phyloP scores from a whole-genome alignment of 2,888 invertebrate species.

The Aradus depressus region DNA sequence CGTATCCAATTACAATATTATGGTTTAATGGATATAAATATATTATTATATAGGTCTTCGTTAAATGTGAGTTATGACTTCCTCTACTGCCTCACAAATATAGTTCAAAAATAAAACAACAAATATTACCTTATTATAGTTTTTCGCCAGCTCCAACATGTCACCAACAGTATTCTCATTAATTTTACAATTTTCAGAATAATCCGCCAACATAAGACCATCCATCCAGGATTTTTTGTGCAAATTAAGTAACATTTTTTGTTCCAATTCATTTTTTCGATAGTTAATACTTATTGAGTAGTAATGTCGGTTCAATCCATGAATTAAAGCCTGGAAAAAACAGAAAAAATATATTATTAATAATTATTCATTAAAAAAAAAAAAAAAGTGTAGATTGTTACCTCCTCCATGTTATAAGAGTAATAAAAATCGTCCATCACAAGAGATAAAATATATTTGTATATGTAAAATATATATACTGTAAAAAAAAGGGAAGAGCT shows the following conservation, averaged over 20 bases:
- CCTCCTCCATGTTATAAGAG: no score
- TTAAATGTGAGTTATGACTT: no score
- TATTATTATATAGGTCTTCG: no score
- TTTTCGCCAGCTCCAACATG: conserved; percentile 94
- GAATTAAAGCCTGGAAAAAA: conserved; percentile 76
- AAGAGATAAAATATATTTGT: no score
- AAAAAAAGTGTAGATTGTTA: no score
- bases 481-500: no score
- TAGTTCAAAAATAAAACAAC: conserved; percentile 1
- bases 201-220: conserved; percentile 80
- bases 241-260: conserved; percentile 96
- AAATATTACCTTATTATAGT: conserved; percentile 70
- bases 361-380: neutral
- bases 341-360: conserved; percentile 8
- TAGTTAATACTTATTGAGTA: conserved; percentile 99
- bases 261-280: conserved; percentile 95
- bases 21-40: neutral
- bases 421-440: no score
- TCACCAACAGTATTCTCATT: conserved; percentile 91
- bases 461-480: no score
- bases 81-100: no score
- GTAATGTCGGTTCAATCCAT: conserved; percentile 96
- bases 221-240: conserved; percentile 99
- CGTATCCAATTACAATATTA: no score
- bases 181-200: conserved; percentile 80